Evolutionary conservation across 2,113 vertebrate genomes (phyloP).

Genomic region (Bos javanicus): DNA sequence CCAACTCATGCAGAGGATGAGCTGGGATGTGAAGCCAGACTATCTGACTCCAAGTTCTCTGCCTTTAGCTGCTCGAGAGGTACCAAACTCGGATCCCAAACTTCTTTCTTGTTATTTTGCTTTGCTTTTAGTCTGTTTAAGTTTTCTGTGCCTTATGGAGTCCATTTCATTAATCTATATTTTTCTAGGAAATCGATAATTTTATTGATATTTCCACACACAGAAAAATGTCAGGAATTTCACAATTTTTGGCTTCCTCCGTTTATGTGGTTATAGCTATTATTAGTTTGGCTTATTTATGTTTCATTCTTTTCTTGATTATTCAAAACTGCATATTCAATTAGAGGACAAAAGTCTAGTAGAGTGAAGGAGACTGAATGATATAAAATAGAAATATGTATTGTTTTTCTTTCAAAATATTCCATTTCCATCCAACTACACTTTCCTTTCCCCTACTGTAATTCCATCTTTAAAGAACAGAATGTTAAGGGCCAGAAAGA

Average conservation of each 20-base stretch:
- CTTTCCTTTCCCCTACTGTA: not conserved
- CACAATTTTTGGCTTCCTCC: not conserved
- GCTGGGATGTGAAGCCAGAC: not conserved
- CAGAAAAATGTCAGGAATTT: not conserved
- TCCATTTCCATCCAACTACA: not conserved
- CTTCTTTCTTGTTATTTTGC: not conserved
- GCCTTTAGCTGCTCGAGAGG: not conserved
- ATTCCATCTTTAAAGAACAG: not conserved
- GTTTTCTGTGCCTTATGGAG: not conserved
- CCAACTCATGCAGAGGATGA: not conserved
- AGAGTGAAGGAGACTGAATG: not conserved
- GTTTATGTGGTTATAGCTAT: not conserved
- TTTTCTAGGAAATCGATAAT: not conserved
- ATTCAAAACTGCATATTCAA: not conserved
- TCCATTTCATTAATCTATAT: not conserved
- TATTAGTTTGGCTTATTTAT: not conserved
- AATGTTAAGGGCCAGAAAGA: not conserved
- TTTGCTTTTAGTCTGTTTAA: not conserved
- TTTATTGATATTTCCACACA: not conserved
- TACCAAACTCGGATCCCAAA: not conserved
- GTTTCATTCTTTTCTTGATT: not conserved
- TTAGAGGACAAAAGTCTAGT: not conserved
- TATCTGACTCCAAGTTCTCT: not conserved
- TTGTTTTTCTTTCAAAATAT: constrained; percentile 20
- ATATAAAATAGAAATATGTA: not conserved